A percentile compares a stretch with the other conserved stretches of the same genome.
Evolutionary conservation across 2,113 vertebrate genomes (phyloP).

Genomic region (Vireo altiloquus): DNA sequence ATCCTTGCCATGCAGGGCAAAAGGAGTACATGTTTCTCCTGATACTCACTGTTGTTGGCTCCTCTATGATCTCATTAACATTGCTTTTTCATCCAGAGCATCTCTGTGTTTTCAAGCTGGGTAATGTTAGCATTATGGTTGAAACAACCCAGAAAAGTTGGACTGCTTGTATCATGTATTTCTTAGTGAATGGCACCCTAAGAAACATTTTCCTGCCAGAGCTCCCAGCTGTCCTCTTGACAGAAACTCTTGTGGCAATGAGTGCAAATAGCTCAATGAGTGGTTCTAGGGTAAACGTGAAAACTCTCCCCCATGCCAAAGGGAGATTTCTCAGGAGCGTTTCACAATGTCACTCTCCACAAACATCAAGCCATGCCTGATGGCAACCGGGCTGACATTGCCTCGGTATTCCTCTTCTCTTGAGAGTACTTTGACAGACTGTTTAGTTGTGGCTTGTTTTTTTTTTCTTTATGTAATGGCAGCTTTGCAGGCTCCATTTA

Average conservation of each 20-base stretch:
- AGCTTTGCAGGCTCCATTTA: neutral
- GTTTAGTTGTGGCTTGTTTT: neutral
- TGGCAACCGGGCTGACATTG: conserved; percentile 37
- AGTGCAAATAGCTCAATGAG: conserved; percentile 64
- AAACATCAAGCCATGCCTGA: conserved; percentile 39
- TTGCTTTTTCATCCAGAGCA: neutral
- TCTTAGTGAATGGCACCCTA: conserved; percentile 11
- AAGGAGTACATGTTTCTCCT: neutral
- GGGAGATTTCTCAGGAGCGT: conserved; percentile 61
- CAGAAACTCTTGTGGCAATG: conserved; percentile 54
- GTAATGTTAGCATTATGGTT: neutral
- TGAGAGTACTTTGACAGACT: conserved; percentile 19
- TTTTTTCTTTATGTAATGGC: neutral
- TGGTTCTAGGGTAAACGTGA: conserved; percentile 54
- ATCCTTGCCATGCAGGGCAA: neutral
- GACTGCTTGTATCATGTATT: neutral
- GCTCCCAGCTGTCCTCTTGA: conserved; percentile 55
- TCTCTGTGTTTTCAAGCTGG: neutral
- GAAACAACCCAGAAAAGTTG: neutral
- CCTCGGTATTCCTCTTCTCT: neutral
- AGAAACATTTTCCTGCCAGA: conserved; percentile 13
- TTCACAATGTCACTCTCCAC: conserved; percentile 61
- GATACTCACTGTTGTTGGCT: neutral
- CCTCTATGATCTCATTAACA: neutral
- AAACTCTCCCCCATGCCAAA: conserved; percentile 36